Evolutionary conservation across 2,888 invertebrate species (phyloP), one percentile per base, ranked within the genome.

Genomic region (Troglohyphantes excavatus): DNA sequence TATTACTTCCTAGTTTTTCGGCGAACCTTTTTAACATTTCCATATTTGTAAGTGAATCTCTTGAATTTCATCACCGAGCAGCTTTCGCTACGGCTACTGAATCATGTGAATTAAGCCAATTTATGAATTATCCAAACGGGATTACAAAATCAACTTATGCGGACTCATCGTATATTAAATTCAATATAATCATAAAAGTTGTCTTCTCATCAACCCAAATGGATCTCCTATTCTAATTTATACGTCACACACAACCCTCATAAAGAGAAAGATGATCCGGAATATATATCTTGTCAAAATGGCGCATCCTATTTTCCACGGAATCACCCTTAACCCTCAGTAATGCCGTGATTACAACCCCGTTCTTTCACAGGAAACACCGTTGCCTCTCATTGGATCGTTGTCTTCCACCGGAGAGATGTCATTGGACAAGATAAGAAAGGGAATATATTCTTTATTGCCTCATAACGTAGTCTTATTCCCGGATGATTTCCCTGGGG

Each of bases 341-440:
- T 73, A 73, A 63, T 43, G n/a, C 65, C 73, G 39, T 39, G 73
- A 84, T 63, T 75, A 75, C 73, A 75, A 53, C 43, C 29, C 23
- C 19, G 53, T 7, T 39, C 39, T 39, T 13, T 39, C 39, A 63
- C n/a, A 11, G n/a, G 33, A 5, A 27, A 26, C 63, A 13, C 13
- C 73, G 43, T 83, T 73, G 63, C 72, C 83, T 83, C 59, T 23
- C 72, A 65, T 63, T 63, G 75, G 65, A 46, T 46, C 75, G 43
- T 84, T 84, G 75, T 84, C 73, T 84, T 73, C 29, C 72, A 65
- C 61, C 43, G 75, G 65, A 72, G 63, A 84, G 67, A 84, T 75
- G 73, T 75, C 84, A 84, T 84, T 75, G 65, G 33, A 21, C 26
- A 73, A n/a, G 65, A 65, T 65, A 43, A 84, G 43, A 46, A 43